These are phyloP conservation scores for Hirtodrosophila trivittata DNA, from an alignment of 2,888 invertebrate species.

Conservation along the genomic window DNA sequence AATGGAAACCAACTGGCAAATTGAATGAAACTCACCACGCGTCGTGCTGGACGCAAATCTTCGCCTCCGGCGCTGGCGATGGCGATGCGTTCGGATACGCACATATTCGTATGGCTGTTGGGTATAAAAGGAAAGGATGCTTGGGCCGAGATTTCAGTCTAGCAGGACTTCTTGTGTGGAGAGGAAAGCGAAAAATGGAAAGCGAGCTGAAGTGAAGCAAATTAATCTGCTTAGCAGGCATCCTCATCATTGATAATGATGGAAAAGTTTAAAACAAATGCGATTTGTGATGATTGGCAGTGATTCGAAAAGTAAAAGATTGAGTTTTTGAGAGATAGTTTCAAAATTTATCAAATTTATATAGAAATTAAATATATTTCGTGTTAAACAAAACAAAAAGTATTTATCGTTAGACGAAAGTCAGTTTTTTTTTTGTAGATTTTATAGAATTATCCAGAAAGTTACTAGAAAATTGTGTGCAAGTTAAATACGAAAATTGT, in stretches of 20 bases:
- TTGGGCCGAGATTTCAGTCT: slow-evolving; percentile 60
- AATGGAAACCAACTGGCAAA: slow-evolving; percentile 40
- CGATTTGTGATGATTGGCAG: slow-evolving; percentile 27
- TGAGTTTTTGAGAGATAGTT: not conserved
- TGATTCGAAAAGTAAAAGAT: slow-evolving; percentile 1
- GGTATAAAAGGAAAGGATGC: slow-evolving; percentile 64
- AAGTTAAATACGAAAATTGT: too few species aligned
- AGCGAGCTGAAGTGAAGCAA: not conserved
- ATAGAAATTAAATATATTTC: not conserved
- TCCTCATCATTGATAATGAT: too few species aligned
- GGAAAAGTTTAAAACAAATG: slow-evolving; percentile 3
- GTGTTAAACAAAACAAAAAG: not conserved
- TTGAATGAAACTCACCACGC: slow-evolving; percentile 61
- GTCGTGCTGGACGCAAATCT: slow-evolving; percentile 24
- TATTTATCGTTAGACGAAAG: too few species aligned
- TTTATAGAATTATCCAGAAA: too few species aligned
- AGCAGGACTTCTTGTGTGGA: slow-evolving; percentile 34
- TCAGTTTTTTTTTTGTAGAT: too few species aligned
- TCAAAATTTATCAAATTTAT: not conserved
- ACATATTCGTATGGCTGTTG: slow-evolving; percentile 2
- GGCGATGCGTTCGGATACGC: slow-evolving; percentile 8
- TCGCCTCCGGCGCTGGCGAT: too few species aligned
- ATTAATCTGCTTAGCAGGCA: not conserved
- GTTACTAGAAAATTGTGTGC: too few species aligned
- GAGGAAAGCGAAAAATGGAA: not conserved